Base-by-base conservation (phyloP, 2,797 vertebrate species). In the Pteropus rufus region DNA sequence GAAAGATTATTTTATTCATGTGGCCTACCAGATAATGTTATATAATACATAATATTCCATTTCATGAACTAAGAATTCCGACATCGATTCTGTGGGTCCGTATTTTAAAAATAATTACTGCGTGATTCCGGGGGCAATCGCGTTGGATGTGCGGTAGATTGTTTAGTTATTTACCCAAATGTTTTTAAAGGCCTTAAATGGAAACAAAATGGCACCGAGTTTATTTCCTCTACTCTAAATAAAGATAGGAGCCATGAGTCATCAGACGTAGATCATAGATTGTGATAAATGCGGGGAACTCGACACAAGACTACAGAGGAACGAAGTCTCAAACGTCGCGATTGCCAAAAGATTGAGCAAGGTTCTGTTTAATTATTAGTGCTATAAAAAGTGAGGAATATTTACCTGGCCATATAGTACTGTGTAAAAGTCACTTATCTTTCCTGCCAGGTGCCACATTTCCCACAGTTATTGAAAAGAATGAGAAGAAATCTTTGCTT, bases 321-420 rank as follows among this genome's bases (percentile, higher is more conserved):
- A 60, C 85, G 41, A 90, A 82, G 86, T 52, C 91, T 95, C 95
- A 94, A 89, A 88, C n/a, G 95, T 95, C 93, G 87, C 93, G 86
- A 77, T 94, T 96, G 72, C 95, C 89, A 83, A 93, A 87, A 97
- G 93, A 96, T 89, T 95, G 93, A 96, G 86, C 67, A 77, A 65
- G 70, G 73, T 73, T 96, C 98, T 98, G 98, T 98, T 99, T 99
- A 98, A 99, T 98, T 98, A 98, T 98, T 98, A 98, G 98, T 97
- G 91, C 97, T 97, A 97, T 98, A 97, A 98, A 97, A 98, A 94
- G 94, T 97, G 97, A 98, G 97, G 97, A 93, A 97, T 99, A 98
- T 99, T 98, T 98, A 98, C 98, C 96, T 97, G 96, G 36, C 93
- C 92, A 76, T 93, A 98, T 62, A 98, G 91, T 60, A 69, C 97